Evolutionary conservation across 2,797 vertebrate genomes (phyloP).

Genomic region (Stomatorhinus walkeri): DNA sequence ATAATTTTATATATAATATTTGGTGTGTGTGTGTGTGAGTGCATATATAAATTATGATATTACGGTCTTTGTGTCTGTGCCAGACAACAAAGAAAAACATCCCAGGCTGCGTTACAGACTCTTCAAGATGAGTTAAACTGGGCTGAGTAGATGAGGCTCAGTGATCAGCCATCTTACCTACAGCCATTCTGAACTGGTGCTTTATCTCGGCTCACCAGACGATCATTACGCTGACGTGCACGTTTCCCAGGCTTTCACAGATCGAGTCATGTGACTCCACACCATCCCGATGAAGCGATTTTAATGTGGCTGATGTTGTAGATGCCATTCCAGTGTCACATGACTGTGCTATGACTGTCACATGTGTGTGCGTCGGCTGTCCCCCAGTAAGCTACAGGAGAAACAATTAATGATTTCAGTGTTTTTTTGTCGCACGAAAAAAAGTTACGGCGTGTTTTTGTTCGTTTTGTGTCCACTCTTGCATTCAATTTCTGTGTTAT

Average conservation of each 20-base stretch:
- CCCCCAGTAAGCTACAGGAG: not conserved
- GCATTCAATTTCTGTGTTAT: not conserved
- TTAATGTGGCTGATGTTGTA: slow-evolving; percentile 5
- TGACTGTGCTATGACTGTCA: not conserved
- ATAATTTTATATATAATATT: not conserved
- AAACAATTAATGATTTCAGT: not conserved
- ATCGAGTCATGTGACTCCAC: not conserved
- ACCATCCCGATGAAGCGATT: not conserved
- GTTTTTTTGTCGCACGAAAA: not conserved
- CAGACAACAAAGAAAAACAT: not conserved
- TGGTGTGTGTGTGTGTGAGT: not conserved
- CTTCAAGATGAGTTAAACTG: not conserved
- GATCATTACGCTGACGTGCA: not conserved
- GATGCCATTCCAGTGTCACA: not conserved
- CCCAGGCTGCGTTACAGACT: not conserved
- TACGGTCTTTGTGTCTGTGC: not conserved
- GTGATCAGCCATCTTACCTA: slow-evolving; percentile 10
- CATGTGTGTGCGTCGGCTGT: not conserved
- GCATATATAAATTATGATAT: not conserved
- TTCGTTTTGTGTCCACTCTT: not conserved
- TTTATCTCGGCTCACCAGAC: slow-evolving; percentile 11
- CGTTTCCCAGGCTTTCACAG: not conserved
- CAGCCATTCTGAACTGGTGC: not conserved
- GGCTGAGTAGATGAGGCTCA: slow-evolving; percentile 17
- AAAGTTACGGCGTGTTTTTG: not conserved